A percentile compares a stretch with the other conserved stretches of the same genome.
Evolutionary conservation across 1,140 invertebrate species (phyloP).

Genomic region (Drosophila ohnishii): DNA sequence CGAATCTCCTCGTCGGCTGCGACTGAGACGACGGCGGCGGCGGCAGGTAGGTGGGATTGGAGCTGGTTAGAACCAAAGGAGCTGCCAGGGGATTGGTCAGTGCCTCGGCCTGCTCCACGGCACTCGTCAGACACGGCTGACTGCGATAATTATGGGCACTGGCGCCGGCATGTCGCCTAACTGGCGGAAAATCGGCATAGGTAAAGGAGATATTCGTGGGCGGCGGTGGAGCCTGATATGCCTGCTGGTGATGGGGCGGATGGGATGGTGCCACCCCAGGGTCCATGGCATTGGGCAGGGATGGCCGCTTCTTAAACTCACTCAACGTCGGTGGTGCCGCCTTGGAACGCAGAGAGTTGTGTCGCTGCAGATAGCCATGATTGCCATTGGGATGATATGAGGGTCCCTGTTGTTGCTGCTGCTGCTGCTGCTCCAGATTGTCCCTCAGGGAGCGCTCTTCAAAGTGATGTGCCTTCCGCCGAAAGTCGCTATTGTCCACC

Average conservation of each 20-base stretch:
- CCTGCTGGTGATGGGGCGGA: neutral
- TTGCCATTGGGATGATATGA: constrained; percentile 14
- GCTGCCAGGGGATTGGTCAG: constrained; percentile 74
- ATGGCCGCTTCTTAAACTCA: constrained; percentile 75
- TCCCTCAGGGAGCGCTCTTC: constrained; percentile 72
- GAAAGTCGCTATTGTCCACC: constrained; percentile 76
- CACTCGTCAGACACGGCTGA: constrained; percentile 70
- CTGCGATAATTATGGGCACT: constrained; percentile 65
- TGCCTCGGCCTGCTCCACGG: constrained; percentile 49
- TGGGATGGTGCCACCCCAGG: constrained; percentile 29
- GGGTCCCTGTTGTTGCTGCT: constrained; percentile 32
- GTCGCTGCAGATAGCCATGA: constrained; percentile 59
- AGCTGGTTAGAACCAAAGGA: constrained; percentile 70
- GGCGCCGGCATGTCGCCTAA: constrained; percentile 1
- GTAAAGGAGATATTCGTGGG: constrained; percentile 80
- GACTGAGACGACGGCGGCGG: constrained; percentile 7
- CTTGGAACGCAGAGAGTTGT: constrained; percentile 72
- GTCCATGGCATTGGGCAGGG: constrained; percentile 77
- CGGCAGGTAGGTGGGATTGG: constrained; percentile 66
- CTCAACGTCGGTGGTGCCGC: constrained; percentile 31
- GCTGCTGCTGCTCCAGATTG: constrained; percentile 53
- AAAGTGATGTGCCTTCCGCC: constrained; percentile 72
- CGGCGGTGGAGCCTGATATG: constrained; percentile 43
- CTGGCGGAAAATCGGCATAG: constrained; percentile 60
- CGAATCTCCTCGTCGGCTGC: constrained; percentile 10